phyloP scores from a whole-genome alignment of 2,888 invertebrate species.

The Geotrupes spiniger region DNA sequence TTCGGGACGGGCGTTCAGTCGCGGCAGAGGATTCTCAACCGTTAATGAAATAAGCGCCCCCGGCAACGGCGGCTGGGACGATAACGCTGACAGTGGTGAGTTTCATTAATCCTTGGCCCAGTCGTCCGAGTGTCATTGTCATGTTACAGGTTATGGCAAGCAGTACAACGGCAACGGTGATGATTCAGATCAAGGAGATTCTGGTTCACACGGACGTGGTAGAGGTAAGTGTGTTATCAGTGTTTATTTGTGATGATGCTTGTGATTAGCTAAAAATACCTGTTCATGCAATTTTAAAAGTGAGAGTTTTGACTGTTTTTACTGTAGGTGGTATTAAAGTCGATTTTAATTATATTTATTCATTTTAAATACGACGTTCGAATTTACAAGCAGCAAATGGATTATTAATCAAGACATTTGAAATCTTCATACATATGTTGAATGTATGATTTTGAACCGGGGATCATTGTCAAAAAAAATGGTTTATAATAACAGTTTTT shows the following conservation, averaged over 20 bases:
- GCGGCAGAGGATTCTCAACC: conserved; percentile 20
- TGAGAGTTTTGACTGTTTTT: too few relatives aligned
- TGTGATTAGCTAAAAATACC: background rate
- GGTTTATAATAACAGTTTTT: too few relatives aligned
- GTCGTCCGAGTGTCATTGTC: background rate
- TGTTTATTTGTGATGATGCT: background rate
- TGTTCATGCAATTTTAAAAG: background rate
- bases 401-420: background rate
- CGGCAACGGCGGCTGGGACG: conserved; percentile 27
- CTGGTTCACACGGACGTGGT: conserved; percentile 12
- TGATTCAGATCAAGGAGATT: conserved; percentile 11
- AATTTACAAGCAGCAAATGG: background rate
- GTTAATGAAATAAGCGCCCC: conserved; percentile 26
- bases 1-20: conserved; percentile 16
- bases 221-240: conserved; percentile 9
- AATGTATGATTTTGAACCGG: too few relatives aligned
- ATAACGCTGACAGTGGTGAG: conserved; percentile 22
- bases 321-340: too few relatives aligned
- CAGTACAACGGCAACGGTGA: conserved; percentile 22
- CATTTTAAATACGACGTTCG: background rate
- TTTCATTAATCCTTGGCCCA: conserved; percentile 5
- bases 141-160: background rate
- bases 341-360: background rate
- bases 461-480: too few relatives aligned
- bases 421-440: too few relatives aligned